A percentile compares a stretch with the other conserved stretches of the same genome.
Conservation (phyloP, 2,113 vertebrate genomes). For the Caranx melampygus region DNA sequence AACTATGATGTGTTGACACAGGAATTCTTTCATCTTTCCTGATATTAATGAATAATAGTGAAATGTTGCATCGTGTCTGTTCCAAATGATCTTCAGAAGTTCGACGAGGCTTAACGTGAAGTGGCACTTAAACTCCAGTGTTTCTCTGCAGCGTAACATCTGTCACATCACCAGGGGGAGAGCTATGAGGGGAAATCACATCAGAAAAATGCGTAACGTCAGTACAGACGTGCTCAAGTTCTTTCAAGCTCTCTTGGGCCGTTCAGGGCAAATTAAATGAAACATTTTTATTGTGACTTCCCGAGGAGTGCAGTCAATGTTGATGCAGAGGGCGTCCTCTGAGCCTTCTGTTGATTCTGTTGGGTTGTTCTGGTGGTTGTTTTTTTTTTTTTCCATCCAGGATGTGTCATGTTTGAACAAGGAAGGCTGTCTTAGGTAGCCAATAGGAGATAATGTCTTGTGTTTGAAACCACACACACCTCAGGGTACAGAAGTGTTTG, state of each 20-base stretch:
- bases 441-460: constrained; percentile 17
- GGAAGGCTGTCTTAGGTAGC: neutral
- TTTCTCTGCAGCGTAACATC: neutral
- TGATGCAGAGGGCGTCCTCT: constrained; percentile 41
- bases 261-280: neutral
- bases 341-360: constrained; percentile 30
- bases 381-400: constrained; percentile 39
- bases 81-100: too few relatives aligned
- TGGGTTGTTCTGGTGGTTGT: constrained; percentile 1
- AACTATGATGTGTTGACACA: neutral
- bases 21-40: too few relatives aligned
- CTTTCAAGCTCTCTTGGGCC: neutral
- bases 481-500: constrained; percentile 51
- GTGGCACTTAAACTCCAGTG: neutral
- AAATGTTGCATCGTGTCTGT: neutral
- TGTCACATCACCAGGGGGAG: neutral
- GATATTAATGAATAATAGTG: neutral
- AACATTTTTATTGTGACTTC: neutral
- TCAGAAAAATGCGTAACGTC: neutral
- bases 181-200: neutral
- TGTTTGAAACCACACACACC: constrained; percentile 51
- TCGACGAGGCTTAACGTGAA: too few relatives aligned
- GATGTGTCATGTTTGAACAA: constrained; percentile 72
- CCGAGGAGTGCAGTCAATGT: constrained; percentile 9
- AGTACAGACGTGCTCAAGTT: neutral